These are phyloP conservation scores for Nomada ferruginata DNA, from an alignment of 2,888 invertebrate species.

Conservation along the genomic window DNA sequence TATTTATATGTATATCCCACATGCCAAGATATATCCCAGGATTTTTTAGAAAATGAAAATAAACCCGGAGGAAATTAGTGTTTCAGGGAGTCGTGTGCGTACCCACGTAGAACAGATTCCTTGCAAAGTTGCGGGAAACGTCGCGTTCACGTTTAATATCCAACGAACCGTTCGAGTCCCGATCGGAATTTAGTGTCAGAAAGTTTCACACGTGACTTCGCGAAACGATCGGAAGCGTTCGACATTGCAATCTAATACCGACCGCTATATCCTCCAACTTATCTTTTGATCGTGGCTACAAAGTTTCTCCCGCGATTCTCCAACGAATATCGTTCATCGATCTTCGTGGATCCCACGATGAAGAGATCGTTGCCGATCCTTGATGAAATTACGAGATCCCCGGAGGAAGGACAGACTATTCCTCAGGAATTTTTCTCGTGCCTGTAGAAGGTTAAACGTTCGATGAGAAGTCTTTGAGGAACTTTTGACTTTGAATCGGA, in stretches of 20 bases:
- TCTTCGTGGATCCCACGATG: slow-evolving; percentile 5
- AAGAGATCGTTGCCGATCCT: neutral
- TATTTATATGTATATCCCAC: no score
- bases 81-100: neutral
- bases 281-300: slow-evolving; percentile 37
- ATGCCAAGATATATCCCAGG: no score
- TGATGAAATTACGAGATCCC: slow-evolving; percentile 3
- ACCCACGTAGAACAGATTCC: slow-evolving; percentile 48
- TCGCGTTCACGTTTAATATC: slow-evolving; percentile 56
- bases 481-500: neutral
- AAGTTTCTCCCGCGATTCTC: neutral
- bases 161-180: slow-evolving; percentile 37
- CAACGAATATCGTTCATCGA: neutral
- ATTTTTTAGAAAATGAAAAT: no score
- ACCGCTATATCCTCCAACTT: slow-evolving; percentile 11
- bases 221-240: slow-evolving; percentile 52
- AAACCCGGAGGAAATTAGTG: neutral
- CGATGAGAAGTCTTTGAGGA: neutral
- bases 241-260: slow-evolving; percentile 37
- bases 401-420: neutral
- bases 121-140: slow-evolving; percentile 42
- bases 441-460: no score
- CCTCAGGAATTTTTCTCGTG: neutral
- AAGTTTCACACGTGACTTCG: slow-evolving; percentile 62
- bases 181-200: slow-evolving; percentile 57